Conservation (phyloP, 2,888 invertebrate genomes). For the Tetheella fluctuosa region DNA sequence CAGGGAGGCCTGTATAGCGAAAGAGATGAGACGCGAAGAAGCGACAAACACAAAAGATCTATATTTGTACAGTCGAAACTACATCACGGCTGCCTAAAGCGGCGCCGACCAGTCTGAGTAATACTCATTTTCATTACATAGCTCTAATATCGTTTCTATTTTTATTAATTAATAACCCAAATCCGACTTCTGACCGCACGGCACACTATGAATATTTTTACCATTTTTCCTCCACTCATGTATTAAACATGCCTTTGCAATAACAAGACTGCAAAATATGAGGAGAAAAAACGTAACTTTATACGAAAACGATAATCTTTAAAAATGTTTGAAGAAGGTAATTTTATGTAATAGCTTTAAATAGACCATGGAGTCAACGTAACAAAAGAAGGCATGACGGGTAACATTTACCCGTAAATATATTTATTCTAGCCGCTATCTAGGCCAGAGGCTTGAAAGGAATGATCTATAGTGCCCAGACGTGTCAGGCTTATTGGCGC, state of each 20-base stretch:
- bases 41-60: neutral
- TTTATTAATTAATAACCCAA: constrained; percentile 42
- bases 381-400: constrained; percentile 11
- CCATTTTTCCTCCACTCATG: constrained; percentile 51
- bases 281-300: neutral
- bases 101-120: constrained; percentile 37
- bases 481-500: constrained; percentile 54
- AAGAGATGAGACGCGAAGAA: neutral
- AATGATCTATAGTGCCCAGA: constrained; percentile 54
- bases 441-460: constrained; percentile 43
- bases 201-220: constrained; percentile 46
- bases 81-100: constrained; percentile 6
- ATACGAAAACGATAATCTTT: no score
- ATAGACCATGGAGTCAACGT: neutral
- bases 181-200: constrained; percentile 40
- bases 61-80: neutral
- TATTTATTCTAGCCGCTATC: constrained; percentile 48
- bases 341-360: neutral
- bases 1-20: neutral
- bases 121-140: constrained; percentile 23
- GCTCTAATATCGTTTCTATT: constrained; percentile 29
- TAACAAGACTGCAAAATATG: constrained; percentile 8
- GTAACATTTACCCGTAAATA: constrained; percentile 26
- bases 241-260: constrained; percentile 50
- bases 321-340: no score